Percentiles rank a stretch among this genome's conserved stretches.
These are phyloP conservation scores for Chionoecetes opilio DNA, from an alignment of 1,140 invertebrate species.

Conservation along the genomic window DNA sequence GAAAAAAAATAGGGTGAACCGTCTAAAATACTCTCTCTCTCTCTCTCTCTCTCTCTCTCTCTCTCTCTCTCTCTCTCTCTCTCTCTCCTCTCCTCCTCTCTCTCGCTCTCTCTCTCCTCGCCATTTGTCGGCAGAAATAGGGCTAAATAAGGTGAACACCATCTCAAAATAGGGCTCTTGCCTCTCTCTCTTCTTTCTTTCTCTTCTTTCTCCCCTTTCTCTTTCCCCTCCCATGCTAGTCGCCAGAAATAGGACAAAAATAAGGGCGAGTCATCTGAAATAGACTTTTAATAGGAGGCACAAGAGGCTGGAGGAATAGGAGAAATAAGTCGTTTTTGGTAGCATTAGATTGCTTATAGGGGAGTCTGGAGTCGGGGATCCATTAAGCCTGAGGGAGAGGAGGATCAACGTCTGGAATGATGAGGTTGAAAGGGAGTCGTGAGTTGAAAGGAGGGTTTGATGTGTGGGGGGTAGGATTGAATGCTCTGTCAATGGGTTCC, in stretches of 20 bases:
- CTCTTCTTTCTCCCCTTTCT: background rate
- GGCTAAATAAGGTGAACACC: too few species aligned
- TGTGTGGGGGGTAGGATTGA: slow-evolving; percentile 1
- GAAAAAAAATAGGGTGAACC: too few species aligned
- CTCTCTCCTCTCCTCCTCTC: too few species aligned
- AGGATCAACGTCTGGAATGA: too few species aligned
- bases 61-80: too few species aligned
- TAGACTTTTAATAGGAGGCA: too few species aligned
- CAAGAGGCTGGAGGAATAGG: background rate
- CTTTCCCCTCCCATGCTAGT: background rate
- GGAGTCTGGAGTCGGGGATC: background rate
- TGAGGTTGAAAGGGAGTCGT: background rate
- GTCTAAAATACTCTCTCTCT: too few species aligned
- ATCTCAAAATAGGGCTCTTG: too few species aligned
- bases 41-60: too few species aligned
- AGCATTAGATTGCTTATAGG: background rate
- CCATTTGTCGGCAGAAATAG: too few species aligned
- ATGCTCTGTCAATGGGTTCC: too few species aligned
- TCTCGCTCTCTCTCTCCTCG: too few species aligned
- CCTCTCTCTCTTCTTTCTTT: background rate
- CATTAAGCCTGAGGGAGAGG: background rate
- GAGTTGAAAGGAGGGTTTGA: background rate
- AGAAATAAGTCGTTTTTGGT: background rate
- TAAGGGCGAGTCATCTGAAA: background rate
- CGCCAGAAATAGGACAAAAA: background rate